A percentile compares a stretch with the other conserved stretches of the same genome.
These are phyloP conservation scores for Hirtodrosophila trivittata DNA, from an alignment of 2,888 invertebrate genomes.

Conservation along the genomic window DNA sequence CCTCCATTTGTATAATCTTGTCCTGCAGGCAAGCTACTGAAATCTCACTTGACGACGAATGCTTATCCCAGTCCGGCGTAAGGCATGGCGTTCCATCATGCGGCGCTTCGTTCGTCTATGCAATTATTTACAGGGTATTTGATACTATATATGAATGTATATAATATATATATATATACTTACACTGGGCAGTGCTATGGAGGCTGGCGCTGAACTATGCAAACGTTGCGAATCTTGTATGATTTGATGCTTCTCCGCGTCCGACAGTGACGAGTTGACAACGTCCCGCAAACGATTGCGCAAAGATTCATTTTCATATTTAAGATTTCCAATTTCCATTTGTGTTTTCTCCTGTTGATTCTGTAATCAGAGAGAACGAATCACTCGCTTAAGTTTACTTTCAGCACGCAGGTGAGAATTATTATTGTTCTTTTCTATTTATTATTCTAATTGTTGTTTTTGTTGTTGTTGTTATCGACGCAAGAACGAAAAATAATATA, in stretches of 20 bases:
- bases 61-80: constrained; percentile 96
- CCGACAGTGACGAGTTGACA: constrained; percentile 91
- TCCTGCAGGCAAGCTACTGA: constrained; percentile 97
- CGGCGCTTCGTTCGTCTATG: constrained; percentile 53
- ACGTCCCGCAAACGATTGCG: constrained; percentile 91
- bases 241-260: constrained; percentile 92
- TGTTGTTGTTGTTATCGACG: constrained; percentile 23
- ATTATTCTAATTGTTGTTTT: constrained; percentile 7
- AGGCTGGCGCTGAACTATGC: constrained; percentile 90
- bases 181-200: constrained; percentile 86
- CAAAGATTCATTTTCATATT: constrained; percentile 91
- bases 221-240: constrained; percentile 88
- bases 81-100: constrained; percentile 87
- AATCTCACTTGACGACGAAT: constrained; percentile 94
- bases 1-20: constrained; percentile 88
- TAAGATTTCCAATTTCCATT: constrained; percentile 85
- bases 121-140: background rate
- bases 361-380: constrained; percentile 53
- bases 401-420: constrained; percentile 19
- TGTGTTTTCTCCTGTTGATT: constrained; percentile 83
- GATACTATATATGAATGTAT: constrained; percentile 1
- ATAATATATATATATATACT: constrained; percentile 43
- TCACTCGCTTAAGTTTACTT: no score
- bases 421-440: constrained; percentile 10
- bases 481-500: constrained; percentile 18